Percentiles rank a stretch among this genome's conserved stretches.
phyloP scores from a whole-genome alignment of 2,797 vertebrate genomes.

The Hippopotamyrus pictus region DNA sequence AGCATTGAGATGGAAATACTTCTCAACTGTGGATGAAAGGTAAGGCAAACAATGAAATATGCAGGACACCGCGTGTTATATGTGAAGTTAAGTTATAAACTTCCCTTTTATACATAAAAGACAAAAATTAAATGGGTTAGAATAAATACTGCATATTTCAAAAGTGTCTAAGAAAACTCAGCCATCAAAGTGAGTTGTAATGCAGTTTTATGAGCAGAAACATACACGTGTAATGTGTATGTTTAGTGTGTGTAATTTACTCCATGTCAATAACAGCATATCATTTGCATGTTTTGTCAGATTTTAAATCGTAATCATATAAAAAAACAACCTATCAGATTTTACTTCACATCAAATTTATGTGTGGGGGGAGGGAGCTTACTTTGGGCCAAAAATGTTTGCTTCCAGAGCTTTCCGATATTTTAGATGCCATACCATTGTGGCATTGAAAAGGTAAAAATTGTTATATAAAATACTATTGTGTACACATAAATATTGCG shows the following conservation, averaged over 20 bases:
- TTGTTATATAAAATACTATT: neutral
- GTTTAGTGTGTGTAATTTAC: neutral
- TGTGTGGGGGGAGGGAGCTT: neutral
- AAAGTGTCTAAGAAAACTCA: neutral
- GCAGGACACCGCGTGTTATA: neutral
- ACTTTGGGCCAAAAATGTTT: neutral
- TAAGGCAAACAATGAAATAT: conserved; percentile 32
- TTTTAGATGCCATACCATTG: neutral
- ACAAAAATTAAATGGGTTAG: neutral
- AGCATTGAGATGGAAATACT: conserved; percentile 35
- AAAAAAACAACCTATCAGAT: neutral
- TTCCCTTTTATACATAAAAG: neutral
- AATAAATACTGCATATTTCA: neutral
- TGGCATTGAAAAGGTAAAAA: neutral
- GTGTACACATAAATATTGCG: neutral
- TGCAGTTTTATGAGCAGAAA: neutral
- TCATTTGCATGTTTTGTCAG: neutral
- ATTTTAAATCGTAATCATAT: neutral
- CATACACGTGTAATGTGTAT: neutral
- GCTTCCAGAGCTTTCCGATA: neutral
- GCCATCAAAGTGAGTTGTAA: neutral
- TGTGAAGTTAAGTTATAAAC: neutral
- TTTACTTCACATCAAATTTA: neutral
- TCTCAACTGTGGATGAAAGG: conserved; percentile 21
- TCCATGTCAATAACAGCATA: neutral